Conservation (phyloP, 2,113 vertebrate species). For the Tragelaphus scriptus region DNA sequence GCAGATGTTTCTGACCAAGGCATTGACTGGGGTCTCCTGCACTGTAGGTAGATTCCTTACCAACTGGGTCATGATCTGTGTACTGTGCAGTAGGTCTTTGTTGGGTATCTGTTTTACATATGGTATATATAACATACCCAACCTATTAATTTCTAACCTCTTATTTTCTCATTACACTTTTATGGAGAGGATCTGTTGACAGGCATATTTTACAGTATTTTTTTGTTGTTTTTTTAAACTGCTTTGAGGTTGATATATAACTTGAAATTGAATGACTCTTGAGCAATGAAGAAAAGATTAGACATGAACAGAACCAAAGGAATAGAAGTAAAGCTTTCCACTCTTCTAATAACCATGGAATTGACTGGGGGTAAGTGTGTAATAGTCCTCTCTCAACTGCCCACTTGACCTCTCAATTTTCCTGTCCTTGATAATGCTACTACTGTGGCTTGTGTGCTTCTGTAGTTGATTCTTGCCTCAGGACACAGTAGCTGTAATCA, state of each 20-base stretch:
- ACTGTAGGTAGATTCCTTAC: not conserved
- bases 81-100: not conserved
- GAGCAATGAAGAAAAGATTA: not conserved
- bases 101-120: not conserved
- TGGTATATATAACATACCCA: not conserved
- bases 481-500: not conserved
- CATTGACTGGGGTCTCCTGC: not conserved
- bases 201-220: not conserved
- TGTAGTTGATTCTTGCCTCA: not conserved
- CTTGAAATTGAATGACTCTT: not conserved
- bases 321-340: not conserved
- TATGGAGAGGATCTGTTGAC: not conserved
- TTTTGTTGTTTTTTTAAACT: not conserved
- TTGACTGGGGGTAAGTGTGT: not conserved
- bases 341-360: not conserved
- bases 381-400: not conserved
- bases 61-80: not conserved
- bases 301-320: not conserved
- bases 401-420: not conserved
- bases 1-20: not conserved
- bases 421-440: not conserved
- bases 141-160: not conserved
- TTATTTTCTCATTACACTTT: not conserved
- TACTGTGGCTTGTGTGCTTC: not conserved
- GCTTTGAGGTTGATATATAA: not conserved